Base-by-base conservation (phyloP, 2,888 invertebrate species). In the Itoplectis maculator region DNA sequence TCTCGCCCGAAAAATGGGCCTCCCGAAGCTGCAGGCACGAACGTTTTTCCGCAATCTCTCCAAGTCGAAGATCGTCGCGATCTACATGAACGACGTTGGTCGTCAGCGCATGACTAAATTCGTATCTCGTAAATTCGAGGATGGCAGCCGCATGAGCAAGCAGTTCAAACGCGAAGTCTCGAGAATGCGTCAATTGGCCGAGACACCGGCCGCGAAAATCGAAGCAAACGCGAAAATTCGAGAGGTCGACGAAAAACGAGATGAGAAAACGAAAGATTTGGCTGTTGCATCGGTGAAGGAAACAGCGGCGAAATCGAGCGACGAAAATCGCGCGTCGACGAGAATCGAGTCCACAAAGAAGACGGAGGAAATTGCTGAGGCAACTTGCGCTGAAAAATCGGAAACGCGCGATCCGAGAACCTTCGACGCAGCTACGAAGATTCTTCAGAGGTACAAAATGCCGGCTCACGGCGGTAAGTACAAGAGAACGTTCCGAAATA, bases 31-130 rank as follows among this genome's bases (percentile, higher is more conserved):
- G 0, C 92, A 93, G n/a, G 90, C 94, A 0, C 91, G 95, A 0
- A 92, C 93, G 4, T 86, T 94, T 45, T 72, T 93, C n/a, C 93
- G 94, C 45, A 94, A 93, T 84, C 88, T 95, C 20, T 90, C 91
- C 47, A 94, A 91, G 77, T 85, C 87, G 37, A 91, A 90, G 81
- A 87, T 93, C n/a, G 91, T 95, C 5, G 93, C 93, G 11, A 93
- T 93, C 0, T 94, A 94, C 82, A 93, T 94, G 90, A 93, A 94
- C 59, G 95, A 95, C 85, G 90, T 93, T 54, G 95, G 95, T 8
- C 93, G 95, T 49, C 95, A 95, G 85, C 92, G 95, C 56, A 92
- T 94, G 0, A 92, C 93, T 9, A 94, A 93, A 88, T 94, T 91
- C 88, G 92, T 93, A 0, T 90, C 92, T 0, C 91, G 90, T 59